These are phyloP conservation scores for Bufo bufo DNA, from an alignment of 2,113 vertebrate genomes.

Conservation along the genomic window DNA sequence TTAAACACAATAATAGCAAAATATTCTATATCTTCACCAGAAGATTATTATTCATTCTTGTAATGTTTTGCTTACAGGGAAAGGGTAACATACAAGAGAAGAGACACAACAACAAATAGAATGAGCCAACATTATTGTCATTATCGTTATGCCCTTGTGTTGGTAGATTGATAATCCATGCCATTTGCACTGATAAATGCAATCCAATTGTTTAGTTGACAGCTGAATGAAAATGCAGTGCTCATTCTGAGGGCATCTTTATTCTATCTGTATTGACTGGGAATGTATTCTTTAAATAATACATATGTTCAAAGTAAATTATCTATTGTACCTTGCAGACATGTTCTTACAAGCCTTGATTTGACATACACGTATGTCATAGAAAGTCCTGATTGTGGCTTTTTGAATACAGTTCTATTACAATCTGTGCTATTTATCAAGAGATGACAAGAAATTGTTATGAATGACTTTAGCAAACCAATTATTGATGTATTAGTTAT, in stretches of 20 bases:
- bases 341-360: neutral
- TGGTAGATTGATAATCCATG: slow-evolving; percentile 25
- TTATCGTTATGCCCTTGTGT: slow-evolving; percentile 42
- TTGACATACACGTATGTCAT: neutral
- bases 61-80: slow-evolving; percentile 1
- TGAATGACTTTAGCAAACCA: neutral
- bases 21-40: neutral
- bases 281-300: neutral
- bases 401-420: neutral
- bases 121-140: neutral
- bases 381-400: neutral
- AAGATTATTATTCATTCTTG: neutral
- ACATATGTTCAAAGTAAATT: neutral
- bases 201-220: slow-evolving; percentile 37
- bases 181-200: neutral
- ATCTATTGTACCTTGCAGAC: neutral
- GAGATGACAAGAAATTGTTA: neutral
- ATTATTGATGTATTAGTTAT: neutral
- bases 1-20: neutral
- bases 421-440: neutral
- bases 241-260: neutral
- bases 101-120: neutral
- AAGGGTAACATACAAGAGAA: neutral
- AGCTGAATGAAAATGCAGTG: slow-evolving; percentile 25
- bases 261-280: slow-evolving; percentile 8